Conservation (phyloP, 2,888 invertebrate species). For the Microctonus aethiopoides region DNA sequence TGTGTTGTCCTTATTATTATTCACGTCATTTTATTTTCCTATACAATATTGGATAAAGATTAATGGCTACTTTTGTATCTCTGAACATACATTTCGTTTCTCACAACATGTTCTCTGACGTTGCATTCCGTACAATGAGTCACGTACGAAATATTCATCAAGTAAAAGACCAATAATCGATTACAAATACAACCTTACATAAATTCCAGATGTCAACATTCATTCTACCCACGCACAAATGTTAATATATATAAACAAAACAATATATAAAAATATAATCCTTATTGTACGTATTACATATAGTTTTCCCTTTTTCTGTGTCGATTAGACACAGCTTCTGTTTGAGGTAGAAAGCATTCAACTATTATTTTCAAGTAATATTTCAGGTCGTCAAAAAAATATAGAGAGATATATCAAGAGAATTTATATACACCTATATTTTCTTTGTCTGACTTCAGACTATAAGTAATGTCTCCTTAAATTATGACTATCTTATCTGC, state of each 20-base stretch:
- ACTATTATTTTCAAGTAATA: not conserved
- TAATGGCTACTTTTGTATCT: not conserved
- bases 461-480: constrained; percentile 57
- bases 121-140: not conserved
- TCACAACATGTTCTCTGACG: not conserved
- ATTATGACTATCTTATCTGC: constrained; percentile 61
- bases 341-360: not conserved
- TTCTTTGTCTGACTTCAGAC: constrained; percentile 44
- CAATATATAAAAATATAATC: not conserved
- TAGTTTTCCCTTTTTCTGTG: no score
- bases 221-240: not conserved
- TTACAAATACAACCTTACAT: not conserved
- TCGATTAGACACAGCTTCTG: not conserved
- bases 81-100: not conserved
- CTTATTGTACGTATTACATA: not conserved
- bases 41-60: not conserved
- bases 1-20: not conserved
- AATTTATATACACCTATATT: constrained; percentile 32
- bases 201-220: constrained; percentile 8
- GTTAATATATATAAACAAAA: not conserved
- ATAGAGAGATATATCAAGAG: constrained; percentile 18
- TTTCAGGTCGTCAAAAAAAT: not conserved
- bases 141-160: constrained; percentile 9
- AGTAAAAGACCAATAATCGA: constrained; percentile 15
- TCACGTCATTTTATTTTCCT: not conserved